These are phyloP conservation scores for Sinosuthora webbiana DNA, from an alignment of 2,113 vertebrate species.

Conservation along the genomic window DNA sequence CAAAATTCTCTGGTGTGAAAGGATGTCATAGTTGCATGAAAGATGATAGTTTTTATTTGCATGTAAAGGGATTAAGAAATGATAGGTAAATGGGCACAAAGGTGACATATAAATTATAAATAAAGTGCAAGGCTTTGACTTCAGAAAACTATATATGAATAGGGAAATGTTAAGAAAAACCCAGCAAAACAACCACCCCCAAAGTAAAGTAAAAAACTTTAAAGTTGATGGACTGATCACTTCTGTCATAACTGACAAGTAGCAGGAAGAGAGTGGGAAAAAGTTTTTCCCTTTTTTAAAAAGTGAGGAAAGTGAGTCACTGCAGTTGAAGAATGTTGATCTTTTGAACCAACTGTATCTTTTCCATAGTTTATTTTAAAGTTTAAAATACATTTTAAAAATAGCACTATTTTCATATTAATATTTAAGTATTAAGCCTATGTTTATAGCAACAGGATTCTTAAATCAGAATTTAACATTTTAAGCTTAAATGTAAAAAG, in stretches of 20 bases:
- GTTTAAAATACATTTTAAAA: slow-evolving; percentile 7
- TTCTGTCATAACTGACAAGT: neutral
- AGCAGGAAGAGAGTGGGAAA: neutral
- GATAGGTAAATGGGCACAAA: neutral
- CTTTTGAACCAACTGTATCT: neutral
- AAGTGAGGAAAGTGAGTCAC: neutral
- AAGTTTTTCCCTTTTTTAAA: neutral
- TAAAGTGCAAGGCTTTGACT: neutral
- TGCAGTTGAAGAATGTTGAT: neutral
- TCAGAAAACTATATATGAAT: neutral
- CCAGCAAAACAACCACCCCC: neutral
- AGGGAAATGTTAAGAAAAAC: neutral
- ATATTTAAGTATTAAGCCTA: neutral
- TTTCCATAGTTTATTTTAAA: slow-evolving; percentile 28
- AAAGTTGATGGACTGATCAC: neutral
- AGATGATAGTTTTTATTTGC: neutral
- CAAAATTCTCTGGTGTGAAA: neutral
- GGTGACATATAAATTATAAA: neutral
- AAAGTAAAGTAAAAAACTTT: neutral
- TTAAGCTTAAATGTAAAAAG: neutral
- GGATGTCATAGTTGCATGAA: neutral
- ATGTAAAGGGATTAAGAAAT: neutral
- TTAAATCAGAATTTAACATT: slow-evolving; percentile 7
- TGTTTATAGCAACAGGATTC: neutral
- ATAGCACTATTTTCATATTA: slow-evolving; percentile 33